These are phyloP conservation scores for Pseudococcus viburni DNA, from an alignment of 2,888 invertebrate genomes.

Conservation along the genomic window DNA sequence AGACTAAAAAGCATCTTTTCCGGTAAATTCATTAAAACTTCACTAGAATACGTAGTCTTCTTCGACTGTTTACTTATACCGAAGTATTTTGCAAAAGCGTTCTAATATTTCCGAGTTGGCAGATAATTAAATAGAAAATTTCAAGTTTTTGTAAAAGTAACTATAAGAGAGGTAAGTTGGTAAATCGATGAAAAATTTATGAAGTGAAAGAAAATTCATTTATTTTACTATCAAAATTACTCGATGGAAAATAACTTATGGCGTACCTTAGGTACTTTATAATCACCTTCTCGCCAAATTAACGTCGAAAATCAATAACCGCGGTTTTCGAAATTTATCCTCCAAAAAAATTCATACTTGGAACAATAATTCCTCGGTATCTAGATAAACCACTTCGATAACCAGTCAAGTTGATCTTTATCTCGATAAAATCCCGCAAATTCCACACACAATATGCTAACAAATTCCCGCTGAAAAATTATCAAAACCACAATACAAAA, in stretches of 20 bases:
- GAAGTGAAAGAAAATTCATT: background rate
- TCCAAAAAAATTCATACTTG: too few species aligned
- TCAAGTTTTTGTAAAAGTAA: background rate
- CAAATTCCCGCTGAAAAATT: constrained; percentile 10
- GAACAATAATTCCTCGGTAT: too few species aligned
- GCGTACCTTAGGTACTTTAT: background rate
- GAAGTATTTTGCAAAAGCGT: constrained; percentile 22
- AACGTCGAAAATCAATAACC: background rate
- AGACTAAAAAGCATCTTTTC: constrained; percentile 20
- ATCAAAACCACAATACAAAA: constrained; percentile 33
- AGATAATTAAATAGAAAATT: constrained; percentile 26
- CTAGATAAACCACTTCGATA: background rate
- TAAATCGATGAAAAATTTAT: background rate
- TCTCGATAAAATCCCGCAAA: background rate
- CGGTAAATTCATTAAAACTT: constrained; percentile 37
- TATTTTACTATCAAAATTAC: background rate
- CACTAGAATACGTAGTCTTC: background rate
- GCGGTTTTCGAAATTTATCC: background rate
- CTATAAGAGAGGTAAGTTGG: background rate
- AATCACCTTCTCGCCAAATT: background rate
- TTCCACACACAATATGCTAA: background rate
- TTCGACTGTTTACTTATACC: constrained; percentile 19
- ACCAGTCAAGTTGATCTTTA: background rate
- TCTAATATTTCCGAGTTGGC: constrained; percentile 1
- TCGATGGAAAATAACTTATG: background rate